Percentiles rank a stretch among this genome's conserved stretches.
phyloP scores from a whole-genome alignment of 2,797 vertebrate genomes.

The Geotrypetes seraphini region DNA sequence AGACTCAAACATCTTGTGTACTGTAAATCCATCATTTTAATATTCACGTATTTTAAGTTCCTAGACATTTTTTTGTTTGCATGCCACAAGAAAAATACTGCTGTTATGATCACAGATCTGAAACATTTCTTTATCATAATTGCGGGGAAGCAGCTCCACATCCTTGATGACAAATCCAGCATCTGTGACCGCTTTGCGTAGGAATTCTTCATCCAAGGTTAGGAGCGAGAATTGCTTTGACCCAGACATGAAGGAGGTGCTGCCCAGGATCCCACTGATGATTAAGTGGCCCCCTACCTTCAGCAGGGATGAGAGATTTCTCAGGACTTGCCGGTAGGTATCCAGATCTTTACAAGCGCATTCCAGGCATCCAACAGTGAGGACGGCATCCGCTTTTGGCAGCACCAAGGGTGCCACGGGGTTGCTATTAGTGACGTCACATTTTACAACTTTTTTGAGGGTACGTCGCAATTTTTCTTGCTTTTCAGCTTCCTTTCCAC shows the following conservation, averaged over 20 bases:
- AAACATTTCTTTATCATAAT: slow-evolving; percentile 1
- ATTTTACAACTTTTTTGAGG: slow-evolving; percentile 22
- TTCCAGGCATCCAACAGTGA: slow-evolving; percentile 29
- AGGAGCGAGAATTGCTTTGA: neutral
- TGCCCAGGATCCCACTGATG: slow-evolving; percentile 3
- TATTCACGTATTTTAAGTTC: no score
- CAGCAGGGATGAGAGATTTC: slow-evolving; percentile 20
- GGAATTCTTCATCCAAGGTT: neutral
- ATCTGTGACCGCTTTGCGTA: slow-evolving; percentile 1
- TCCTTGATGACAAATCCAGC: slow-evolving; percentile 1
- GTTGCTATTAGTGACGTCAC: slow-evolving; percentile 14
- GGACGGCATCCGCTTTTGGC: slow-evolving; percentile 17
- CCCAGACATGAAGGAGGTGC: slow-evolving; percentile 2
- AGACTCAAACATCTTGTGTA: no score
- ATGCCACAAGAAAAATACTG: slow-evolving; percentile 7
- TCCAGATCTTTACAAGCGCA: slow-evolving; percentile 16
- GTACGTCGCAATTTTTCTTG: slow-evolving; percentile 17
- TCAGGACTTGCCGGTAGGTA: slow-evolving; percentile 1
- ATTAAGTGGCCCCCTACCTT: slow-evolving; percentile 18
- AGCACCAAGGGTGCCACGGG: slow-evolving; percentile 14
- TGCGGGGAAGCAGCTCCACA: neutral
- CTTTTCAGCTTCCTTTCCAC: slow-evolving; percentile 19
- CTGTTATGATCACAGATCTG: slow-evolving; percentile 6
- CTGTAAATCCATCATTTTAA: no score
- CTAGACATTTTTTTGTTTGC: neutral